These are phyloP conservation scores for Epinephelus moara DNA, from an alignment of 2,113 vertebrate species.

Conservation along the genomic window DNA sequence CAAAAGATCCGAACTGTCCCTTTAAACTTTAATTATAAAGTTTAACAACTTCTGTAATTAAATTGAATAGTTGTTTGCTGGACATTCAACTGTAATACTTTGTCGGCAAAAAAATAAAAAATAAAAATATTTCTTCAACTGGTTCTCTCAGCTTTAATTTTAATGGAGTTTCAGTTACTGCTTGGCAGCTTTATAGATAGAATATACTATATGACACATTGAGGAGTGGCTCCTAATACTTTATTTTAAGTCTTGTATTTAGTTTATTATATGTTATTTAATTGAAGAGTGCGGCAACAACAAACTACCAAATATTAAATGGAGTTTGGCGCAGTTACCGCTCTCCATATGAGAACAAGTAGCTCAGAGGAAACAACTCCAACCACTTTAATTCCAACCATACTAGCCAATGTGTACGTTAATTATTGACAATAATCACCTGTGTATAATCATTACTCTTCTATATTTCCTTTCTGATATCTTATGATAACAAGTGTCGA, in stretches of 20 bases:
- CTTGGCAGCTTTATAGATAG: not conserved
- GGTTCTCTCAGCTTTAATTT: not conserved
- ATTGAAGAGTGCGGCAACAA: not conserved
- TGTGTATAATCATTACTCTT: not conserved
- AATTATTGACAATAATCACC: not conserved
- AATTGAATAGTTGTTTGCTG: not conserved
- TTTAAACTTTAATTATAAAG: not conserved
- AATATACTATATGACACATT: not conserved
- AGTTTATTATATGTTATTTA: not conserved
- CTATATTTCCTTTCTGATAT: not conserved
- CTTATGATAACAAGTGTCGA: constrained; percentile 1
- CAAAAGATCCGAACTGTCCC: too few relatives aligned
- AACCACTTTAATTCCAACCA: not conserved
- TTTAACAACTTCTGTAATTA: not conserved
- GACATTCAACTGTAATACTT: not conserved
- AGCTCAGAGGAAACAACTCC: not conserved
- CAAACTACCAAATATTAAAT: not conserved
- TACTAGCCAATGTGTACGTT: too few relatives aligned
- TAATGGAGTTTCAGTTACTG: not conserved
- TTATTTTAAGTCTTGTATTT: not conserved
- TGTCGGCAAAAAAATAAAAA: not conserved
- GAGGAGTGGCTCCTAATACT: not conserved
- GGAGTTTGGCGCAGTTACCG: not conserved
- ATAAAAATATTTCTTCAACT: not conserved
- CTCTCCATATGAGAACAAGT: not conserved